Evolutionary conservation across 2,888 invertebrate species (phyloP).

Genomic region (Galeruca laticollis): DNA sequence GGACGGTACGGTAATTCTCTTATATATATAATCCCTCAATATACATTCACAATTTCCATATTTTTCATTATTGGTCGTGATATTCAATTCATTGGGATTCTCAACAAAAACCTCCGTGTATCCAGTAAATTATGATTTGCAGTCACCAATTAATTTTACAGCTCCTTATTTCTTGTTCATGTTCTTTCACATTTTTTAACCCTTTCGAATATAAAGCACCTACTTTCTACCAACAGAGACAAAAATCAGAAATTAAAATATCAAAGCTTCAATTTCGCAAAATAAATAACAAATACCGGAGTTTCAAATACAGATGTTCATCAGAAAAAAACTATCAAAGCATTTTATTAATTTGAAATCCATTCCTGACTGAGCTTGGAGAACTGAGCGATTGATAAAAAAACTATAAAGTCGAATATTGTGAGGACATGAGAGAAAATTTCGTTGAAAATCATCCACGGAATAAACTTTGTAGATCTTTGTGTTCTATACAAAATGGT

Average conservation of each 20-base stretch:
- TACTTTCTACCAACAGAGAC: background rate
- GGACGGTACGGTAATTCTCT: too few relatives aligned
- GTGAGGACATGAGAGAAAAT: conserved; percentile 3
- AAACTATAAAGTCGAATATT: conserved; percentile 6
- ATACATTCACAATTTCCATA: too few relatives aligned
- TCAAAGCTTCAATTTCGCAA: conserved; percentile 4
- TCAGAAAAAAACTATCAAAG: conserved; percentile 26
- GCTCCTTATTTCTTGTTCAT: background rate
- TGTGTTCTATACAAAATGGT: too few relatives aligned
- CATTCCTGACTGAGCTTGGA: conserved; percentile 25
- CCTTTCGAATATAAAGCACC: background rate
- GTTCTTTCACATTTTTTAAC: background rate
- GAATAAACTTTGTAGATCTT: too few relatives aligned
- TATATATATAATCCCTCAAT: too few relatives aligned
- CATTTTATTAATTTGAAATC: conserved; percentile 31
- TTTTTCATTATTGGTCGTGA: too few relatives aligned
- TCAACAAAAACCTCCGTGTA: too few relatives aligned
- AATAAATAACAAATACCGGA: conserved; percentile 5
- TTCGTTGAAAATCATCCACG: too few relatives aligned
- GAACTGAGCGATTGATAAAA: conserved; percentile 7
- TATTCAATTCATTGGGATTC: too few relatives aligned
- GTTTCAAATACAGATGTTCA: conserved; percentile 7
- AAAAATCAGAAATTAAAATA: conserved; percentile 17
- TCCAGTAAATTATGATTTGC: too few relatives aligned
- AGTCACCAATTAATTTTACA: background rate